Percentiles rank a stretch among this genome's conserved stretches.
phyloP scores from a whole-genome alignment of 2,797 vertebrate genomes.

The Premnoplex brunnescens region DNA sequence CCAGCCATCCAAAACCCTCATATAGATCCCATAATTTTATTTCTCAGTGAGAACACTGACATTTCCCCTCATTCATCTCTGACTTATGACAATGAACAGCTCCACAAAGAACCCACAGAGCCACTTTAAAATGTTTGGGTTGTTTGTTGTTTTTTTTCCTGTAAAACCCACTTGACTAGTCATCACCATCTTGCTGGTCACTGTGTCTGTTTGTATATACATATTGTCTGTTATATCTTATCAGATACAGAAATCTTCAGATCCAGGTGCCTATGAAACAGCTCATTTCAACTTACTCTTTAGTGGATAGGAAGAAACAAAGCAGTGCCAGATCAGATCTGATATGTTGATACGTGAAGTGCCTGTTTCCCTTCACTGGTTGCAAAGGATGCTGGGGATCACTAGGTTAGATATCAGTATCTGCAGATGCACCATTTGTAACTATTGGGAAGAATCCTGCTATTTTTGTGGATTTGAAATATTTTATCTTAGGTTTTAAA shows the following conservation, averaged over 20 bases:
- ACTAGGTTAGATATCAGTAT: neutral
- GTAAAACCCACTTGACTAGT: neutral
- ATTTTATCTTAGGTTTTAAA: neutral
- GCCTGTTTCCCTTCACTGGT: neutral
- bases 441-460: neutral
- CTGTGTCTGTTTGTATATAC: neutral
- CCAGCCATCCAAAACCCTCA: neutral
- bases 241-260: neutral
- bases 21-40: neutral
- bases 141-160: neutral
- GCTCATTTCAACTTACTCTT: neutral
- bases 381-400: neutral
- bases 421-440: neutral
- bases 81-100: neutral
- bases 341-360: accelerated
- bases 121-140: accelerated
- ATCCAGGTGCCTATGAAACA: neutral
- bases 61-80: neutral
- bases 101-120: neutral
- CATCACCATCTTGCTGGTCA: neutral
- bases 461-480: neutral
- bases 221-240: neutral
- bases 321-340: neutral
- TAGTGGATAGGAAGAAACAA: neutral
- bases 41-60: neutral